These are phyloP conservation scores for Styela clava DNA, from an alignment of 23 tunicate genomes.

Conservation along the genomic window DNA sequence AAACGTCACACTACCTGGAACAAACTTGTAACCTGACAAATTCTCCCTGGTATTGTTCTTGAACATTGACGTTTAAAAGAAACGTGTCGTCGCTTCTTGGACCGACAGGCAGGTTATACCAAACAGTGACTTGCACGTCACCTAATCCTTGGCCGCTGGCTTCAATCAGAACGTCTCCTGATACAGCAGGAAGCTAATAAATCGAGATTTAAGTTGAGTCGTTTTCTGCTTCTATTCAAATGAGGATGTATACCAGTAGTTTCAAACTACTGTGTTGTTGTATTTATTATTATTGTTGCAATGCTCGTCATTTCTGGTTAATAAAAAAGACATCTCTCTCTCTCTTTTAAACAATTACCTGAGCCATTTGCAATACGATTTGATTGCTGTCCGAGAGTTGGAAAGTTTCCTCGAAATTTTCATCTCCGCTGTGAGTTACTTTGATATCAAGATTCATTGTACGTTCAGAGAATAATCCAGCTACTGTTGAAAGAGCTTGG, in stretches of 20 bases:
- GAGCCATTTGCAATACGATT: slow-evolving; percentile 46
- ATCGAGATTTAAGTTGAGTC: no score
- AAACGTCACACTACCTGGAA: slow-evolving; percentile 12
- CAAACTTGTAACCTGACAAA: neutral
- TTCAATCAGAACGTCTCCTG: slow-evolving; percentile 33
- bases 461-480: slow-evolving; percentile 28
- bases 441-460: slow-evolving; percentile 36
- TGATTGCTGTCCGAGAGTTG: slow-evolving; percentile 38
- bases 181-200: slow-evolving; percentile 51
- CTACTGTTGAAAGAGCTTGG: slow-evolving; percentile 75
- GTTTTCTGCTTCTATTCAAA: no score
- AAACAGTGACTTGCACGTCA: slow-evolving; percentile 67
- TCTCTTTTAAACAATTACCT: no score
- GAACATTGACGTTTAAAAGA: slow-evolving; percentile 18
- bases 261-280: no score
- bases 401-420: slow-evolving; percentile 14
- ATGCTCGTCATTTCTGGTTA: no score
- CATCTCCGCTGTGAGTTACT: slow-evolving; percentile 35
- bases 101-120: slow-evolving; percentile 63
- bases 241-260: no score
- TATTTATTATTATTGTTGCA: no score
- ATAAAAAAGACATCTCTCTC: no score
- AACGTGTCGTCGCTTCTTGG: slow-evolving; percentile 54
- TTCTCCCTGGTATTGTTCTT: neutral
- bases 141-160: slow-evolving; percentile 68